Percentiles rank a stretch among this genome's conserved stretches.
These are phyloP conservation scores for Corythoichthys haematopterus DNA, from an alignment of 2,113 vertebrate genomes.

Conservation along the genomic window DNA sequence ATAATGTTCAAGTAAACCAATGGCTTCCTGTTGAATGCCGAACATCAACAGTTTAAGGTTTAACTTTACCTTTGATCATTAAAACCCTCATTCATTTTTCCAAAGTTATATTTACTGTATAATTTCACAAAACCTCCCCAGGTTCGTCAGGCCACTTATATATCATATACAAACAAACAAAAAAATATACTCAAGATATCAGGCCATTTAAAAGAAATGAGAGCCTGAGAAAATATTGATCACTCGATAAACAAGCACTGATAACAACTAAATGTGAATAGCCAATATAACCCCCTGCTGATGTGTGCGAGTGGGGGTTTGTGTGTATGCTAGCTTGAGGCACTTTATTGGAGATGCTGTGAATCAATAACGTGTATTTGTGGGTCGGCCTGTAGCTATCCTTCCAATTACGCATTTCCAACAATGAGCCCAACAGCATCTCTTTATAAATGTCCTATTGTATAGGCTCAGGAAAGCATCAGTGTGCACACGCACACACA, in stretches of 20 bases:
- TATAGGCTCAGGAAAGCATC: constrained; percentile 69
- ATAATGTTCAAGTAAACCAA: constrained; percentile 71
- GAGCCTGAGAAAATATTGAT: constrained; percentile 68
- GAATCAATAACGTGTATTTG: constrained; percentile 74
- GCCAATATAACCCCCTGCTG: constrained; percentile 49
- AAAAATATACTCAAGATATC: constrained; percentile 64
- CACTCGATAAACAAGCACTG: constrained; percentile 58
- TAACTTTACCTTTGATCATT: neutral
- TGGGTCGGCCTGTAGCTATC: constrained; percentile 75
- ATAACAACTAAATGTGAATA: constrained; percentile 45
- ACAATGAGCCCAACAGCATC: constrained; percentile 68
- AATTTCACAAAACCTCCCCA: too few relatives aligned
- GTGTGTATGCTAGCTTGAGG: constrained; percentile 46
- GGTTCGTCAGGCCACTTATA: constrained; percentile 11
- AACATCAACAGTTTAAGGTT: constrained; percentile 28
- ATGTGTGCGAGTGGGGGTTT: neutral
- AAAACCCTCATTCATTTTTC: neutral
- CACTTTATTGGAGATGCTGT: constrained; percentile 48
- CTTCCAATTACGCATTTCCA: constrained; percentile 82
- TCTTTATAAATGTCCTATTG: constrained; percentile 77
- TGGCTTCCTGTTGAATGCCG: constrained; percentile 57
- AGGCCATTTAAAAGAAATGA: constrained; percentile 66
- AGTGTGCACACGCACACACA: constrained; percentile 36
- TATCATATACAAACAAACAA: constrained; percentile 42
- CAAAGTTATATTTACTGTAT: neutral